Evolutionary conservation across 2,797 vertebrate species (phyloP), one percentile per base, ranked within the genome.

Genomic region (Eidolon dupreanum): DNA sequence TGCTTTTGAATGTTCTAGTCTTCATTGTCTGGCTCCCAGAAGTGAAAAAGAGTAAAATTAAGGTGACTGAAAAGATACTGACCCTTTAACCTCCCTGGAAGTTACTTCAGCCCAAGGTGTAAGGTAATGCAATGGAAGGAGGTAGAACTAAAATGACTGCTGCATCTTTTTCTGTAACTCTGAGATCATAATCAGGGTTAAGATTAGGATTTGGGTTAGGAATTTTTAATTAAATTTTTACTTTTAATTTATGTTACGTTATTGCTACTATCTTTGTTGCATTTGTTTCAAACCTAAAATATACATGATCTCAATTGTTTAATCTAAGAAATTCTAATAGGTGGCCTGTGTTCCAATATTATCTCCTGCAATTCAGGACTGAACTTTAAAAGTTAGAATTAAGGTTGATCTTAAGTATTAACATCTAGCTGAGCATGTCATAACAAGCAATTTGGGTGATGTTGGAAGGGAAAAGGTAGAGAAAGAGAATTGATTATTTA

Each of bases 381-480:
- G 31, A 94, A 94, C 5, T 4, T 73, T 13, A 66, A 13, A 94
- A 12, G 9, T 57, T 78, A 78, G 8, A 70, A 88, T 66, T 70
- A 84, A 94, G 6, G 10, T 26, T 88, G 24, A 68, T 8, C 28
- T 73, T 88, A 95, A 61, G 3, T 93, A 83, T 59, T 93, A 90
- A 51, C 20, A 86, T 19, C 8, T 55, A 85, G 20, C 24, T 88
- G 36, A 53, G 12, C 3, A 51, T 71, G 16, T 85, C 41, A 92
- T n/a, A 73, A 63, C 33, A 92, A 94, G 26, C 31, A 81, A 74
- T 46, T 95, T 94, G 28, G 33, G 46, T 94, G 17, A 88, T 70
- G 24, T 49, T 49, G 4, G 46, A 85, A 91, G 24, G 22, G 53
- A 88, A 89, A 79, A 57, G 26, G 57, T 33, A 3, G 20, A 61